Base-by-base conservation (phyloP, 2,888 invertebrate genomes). In the Diarsia rubi region DNA sequence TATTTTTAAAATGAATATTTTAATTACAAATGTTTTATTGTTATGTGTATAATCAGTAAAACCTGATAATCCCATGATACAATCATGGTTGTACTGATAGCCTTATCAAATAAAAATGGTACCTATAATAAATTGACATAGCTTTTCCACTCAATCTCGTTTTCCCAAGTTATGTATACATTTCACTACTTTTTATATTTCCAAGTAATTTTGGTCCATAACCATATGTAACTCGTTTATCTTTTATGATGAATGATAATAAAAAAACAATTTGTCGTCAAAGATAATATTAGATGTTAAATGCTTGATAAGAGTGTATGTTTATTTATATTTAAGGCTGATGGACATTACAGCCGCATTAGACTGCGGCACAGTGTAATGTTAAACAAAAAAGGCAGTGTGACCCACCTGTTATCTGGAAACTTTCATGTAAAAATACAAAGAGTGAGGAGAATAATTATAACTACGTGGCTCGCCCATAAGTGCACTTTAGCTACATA, bases 1-100 rank as follows among this genome's bases (percentile, higher is more conserved):
- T 44, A 44, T 44, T 69, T 72, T 59, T 16, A 14, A 45, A 71
- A 42, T 45, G 0, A 49, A 60, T 73, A 27, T 49, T 42, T 62
- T 21, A 37, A 59, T 60, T 27, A 62, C 21, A 70, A 14, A 3
- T 52, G 49, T 77, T 69, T 77, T 45, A 27, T 42, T 14, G 49
- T 31, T 16, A 37, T 27, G 42, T 73, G 27, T 49, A 0, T 24
- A 44, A 44, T 63, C 31, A 42, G 24, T 31, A 49, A 21, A 62
- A 62, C 44, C 60, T 44, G 8, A 24, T 8, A 37, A 37, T 37
- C 37, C 5, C n/a, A n/a, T n/a, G n/a, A 31, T 31, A 31, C 31
- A 31, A 31, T 4, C 31, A 31, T 31, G 59, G 27, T 59, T 27
- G 12, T 5, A 49, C 19, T 24, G 47, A 31, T n/a, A 24, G n/a